These are phyloP conservation scores for Lasioglossum morio DNA, from an alignment of 2,888 invertebrate species.

Conservation along the genomic window DNA sequence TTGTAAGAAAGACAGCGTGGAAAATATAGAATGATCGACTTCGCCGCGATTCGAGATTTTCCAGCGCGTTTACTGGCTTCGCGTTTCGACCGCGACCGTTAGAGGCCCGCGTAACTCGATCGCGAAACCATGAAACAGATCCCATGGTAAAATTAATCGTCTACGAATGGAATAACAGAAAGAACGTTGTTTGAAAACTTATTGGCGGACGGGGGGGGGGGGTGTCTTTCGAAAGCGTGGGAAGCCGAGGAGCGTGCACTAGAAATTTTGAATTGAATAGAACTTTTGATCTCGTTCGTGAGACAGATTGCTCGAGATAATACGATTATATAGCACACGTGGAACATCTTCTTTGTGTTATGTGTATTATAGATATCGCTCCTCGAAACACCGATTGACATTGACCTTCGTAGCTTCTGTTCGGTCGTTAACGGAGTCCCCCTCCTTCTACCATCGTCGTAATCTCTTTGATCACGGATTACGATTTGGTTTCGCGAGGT, in stretches of 20 bases:
- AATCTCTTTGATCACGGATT: background rate
- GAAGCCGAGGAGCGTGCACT: background rate
- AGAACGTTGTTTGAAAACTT: background rate
- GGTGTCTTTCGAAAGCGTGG: background rate
- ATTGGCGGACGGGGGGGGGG: background rate
- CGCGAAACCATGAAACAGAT: conserved; percentile 18
- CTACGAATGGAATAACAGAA: background rate
- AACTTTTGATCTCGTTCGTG: conserved; percentile 38
- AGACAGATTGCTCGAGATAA: conserved; percentile 23
- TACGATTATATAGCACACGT: background rate
- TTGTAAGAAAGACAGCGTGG: background rate
- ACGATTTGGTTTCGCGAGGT: background rate
- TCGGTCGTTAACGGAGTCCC: background rate
- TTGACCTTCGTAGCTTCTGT: conserved; percentile 24
- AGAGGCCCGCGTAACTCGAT: conserved; percentile 19
- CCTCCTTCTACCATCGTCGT: background rate
- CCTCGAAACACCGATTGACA: conserved; percentile 9
- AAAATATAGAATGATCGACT: background rate
- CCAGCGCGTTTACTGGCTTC: background rate
- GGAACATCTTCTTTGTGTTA: conserved; percentile 18
- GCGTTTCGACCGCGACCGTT: conserved; percentile 6
- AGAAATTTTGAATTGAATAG: conserved; percentile 16
- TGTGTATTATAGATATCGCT: background rate
- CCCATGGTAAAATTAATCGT: background rate
- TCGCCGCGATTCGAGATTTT: background rate